Base-by-base conservation (phyloP, 2,113 vertebrate species). In the Setophaga coronata region DNA sequence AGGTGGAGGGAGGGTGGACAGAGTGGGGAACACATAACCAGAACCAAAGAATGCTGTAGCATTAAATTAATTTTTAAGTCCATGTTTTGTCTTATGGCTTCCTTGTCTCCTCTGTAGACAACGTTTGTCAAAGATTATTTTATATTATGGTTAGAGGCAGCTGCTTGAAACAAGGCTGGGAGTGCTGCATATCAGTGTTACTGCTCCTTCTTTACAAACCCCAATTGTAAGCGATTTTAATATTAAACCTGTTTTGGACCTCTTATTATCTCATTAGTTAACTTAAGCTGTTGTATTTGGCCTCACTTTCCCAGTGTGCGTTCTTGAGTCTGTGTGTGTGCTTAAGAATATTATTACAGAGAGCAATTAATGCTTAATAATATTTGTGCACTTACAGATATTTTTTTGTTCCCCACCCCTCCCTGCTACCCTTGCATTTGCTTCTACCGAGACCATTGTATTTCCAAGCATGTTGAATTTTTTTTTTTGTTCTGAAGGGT, bases 351-450 rank as follows among this genome's bases (percentile, higher is more conserved):
- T 79, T 79, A 15, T 60, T 58, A 12, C 4, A 31, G 34, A 56
- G 82, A 56, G 13, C 16, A 80, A 40, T 67, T 78, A 71, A 40
- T 28, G 7, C 45, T 60, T 84, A 10, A 54, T 66, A 31, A 87
- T 24, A 48, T 57, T 10, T 53, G 9, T 86, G 20, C 15, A 10
- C 34, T 81, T 76, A 14, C 0, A 51, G 61, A 18, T 60, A 53
- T n/a, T 7, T 51, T 50, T 82, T 80, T 34, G 2, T 20, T 10
- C 3, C 4, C 4, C 2, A 8, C 4, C 2, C 3, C 2, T 20
- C 3, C 21, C 18, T 18, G 10, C 5, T 10, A n/a, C 10, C 7
- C 6, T 64, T 48, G 5, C 33, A 14, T 40, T 89, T 91, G 23
- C 25, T 61, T 91, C 42, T 45, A 28, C 24, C 0, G 1, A 91